Evolutionary conservation across 2,113 vertebrate genomes (phyloP).

Genomic region (Uria aalge): DNA sequence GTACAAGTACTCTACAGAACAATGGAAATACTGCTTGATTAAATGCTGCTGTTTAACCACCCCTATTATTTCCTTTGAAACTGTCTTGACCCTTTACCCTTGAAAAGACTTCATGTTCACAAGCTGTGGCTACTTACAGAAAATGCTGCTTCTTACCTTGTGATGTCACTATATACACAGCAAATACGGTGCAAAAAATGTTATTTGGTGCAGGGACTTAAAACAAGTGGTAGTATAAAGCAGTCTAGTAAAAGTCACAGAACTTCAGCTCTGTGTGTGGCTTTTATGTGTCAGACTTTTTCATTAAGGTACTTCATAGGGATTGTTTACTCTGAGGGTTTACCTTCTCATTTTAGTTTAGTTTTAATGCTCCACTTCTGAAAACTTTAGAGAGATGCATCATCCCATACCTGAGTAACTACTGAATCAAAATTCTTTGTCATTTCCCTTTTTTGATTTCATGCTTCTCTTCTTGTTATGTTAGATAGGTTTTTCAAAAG

Average conservation of each 20-base stretch:
- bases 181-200: background rate
- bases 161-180: background rate
- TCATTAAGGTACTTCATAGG: fast-evolving
- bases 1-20: constrained; percentile 17
- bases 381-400: background rate
- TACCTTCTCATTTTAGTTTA: background rate
- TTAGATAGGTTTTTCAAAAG: background rate
- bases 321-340: background rate
- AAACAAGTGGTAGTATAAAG: background rate
- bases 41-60: constrained; percentile 57
- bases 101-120: background rate
- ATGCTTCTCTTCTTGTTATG: background rate
- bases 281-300: background rate
- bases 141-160: background rate
- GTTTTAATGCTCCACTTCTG: background rate
- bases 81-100: background rate
- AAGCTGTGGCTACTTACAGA: background rate
- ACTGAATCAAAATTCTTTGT: background rate
- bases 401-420: background rate
- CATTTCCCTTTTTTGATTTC: background rate
- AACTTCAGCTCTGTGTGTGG: background rate
- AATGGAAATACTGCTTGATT: constrained; percentile 42
- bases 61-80: constrained; percentile 3
- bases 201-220: background rate
- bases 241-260: background rate